A percentile compares a stretch with the other conserved stretches of the same genome.
These are phyloP conservation scores for Siderastrea siderea DNA, from an alignment of 92 coral and sea anemone genomes.

Conservation along the genomic window DNA sequence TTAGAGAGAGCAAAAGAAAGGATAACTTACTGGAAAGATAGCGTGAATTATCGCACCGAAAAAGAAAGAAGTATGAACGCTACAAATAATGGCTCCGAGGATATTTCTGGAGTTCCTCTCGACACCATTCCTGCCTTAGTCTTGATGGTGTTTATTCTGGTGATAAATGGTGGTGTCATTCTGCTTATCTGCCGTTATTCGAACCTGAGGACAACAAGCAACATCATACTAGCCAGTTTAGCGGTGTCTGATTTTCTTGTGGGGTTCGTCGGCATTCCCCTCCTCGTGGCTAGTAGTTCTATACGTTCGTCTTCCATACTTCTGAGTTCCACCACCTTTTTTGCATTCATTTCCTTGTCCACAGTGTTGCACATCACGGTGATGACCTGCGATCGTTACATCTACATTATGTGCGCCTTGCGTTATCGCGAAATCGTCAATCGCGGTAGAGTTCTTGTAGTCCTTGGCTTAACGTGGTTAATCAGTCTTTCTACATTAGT, in stretches of 20 bases:
- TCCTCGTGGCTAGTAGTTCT: constrained; percentile 28
- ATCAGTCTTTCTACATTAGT: constrained; percentile 1
- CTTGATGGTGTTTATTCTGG: constrained; percentile 20
- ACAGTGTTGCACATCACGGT: constrained; percentile 39
- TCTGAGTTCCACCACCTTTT: constrained; percentile 6
- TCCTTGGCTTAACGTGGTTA: constrained; percentile 24
- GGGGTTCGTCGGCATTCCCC: constrained; percentile 46
- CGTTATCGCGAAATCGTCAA: constrained; percentile 30
- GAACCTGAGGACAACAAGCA: constrained; percentile 27
- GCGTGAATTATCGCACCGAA: background rate
- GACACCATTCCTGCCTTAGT: constrained; percentile 47
- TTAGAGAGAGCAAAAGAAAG: background rate
- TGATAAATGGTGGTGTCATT: constrained; percentile 29
- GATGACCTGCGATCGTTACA: constrained; percentile 53
- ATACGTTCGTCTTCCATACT: background rate
- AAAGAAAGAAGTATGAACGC: background rate
- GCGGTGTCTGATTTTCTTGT: constrained; percentile 49
- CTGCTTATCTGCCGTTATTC: constrained; percentile 28
- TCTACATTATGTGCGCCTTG: constrained; percentile 35
- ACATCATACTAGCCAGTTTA: constrained; percentile 41
- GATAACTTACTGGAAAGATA: background rate
- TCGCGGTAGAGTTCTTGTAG: background rate
- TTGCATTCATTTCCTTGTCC: constrained; percentile 15
- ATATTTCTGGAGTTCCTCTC: background rate
- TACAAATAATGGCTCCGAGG: background rate